Base-by-base conservation (phyloP, 2,113 vertebrate genomes). In the Hippopotamus amphibius region DNA sequence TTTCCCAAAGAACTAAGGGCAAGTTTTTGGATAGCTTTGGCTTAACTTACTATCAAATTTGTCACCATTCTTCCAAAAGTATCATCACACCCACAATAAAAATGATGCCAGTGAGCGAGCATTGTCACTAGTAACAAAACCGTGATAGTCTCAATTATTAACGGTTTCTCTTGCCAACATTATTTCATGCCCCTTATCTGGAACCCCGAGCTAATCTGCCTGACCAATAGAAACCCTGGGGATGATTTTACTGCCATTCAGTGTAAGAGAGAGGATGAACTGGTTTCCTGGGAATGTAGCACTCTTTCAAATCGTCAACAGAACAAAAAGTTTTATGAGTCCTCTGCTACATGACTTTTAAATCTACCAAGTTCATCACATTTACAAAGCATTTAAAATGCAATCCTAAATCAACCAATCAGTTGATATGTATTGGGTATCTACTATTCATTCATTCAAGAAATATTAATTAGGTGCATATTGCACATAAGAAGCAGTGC, bases 351-450 rank as follows among this genome's bases (percentile, higher is more conserved):
- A 37, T 4, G 37, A 53, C 43, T 95, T 97, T 94, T 53, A 97
- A 97, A 92, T 71, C 80, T 90, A 88, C 26, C 26, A 88, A 92
- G 53, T 63, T 74, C 48, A 93, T 55, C 63, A 69, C 3, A 81
- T 63, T 95, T 69, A 79, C 43, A 92, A 74, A 33, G 19, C 48
- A 86, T 74, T 90, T 83, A 71, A 85, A 90, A 90, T 81, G 63
- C 63, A 83, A 50, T 63, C 41, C 50, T 68, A 48, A 96, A 89
- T 46, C 55, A 93, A 81, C 21, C 22, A 71, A 63, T 76, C 82
- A 90, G 7, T 2, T 94, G 53, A 15, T 68, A 74, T 1, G 3
- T 33, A 79, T 1, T 88, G 33, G 37, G 7, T 17, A 81, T 41
- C 93, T 46, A 72, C 65, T 61, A 74, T 17, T 95, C 53, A 82